Percentiles rank a stretch among this genome's conserved stretches.
phyloP scores from a whole-genome alignment of 1,140 invertebrate genomes.

The Drosophila santomea region DNA sequence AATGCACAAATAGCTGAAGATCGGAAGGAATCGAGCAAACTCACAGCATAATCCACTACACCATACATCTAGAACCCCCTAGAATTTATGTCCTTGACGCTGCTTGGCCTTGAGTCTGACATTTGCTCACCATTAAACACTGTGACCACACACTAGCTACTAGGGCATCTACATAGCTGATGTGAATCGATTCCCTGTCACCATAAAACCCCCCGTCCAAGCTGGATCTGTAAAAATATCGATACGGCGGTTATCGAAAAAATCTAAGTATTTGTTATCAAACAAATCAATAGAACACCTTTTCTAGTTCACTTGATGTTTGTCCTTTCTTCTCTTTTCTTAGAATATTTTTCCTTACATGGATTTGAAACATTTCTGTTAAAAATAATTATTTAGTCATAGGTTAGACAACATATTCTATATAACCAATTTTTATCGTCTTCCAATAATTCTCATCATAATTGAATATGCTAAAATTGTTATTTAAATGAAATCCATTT shows the following conservation, averaged over 20 bases:
- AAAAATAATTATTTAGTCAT: too few species aligned
- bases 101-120: conserved; percentile 66
- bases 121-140: conserved; percentile 48
- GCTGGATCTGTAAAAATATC: conserved; percentile 45
- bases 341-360: too few species aligned
- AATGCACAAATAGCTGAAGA: conserved; percentile 54
- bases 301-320: too few species aligned
- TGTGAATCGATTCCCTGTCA: conserved; percentile 5
- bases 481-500: not conserved
- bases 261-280: too few species aligned
- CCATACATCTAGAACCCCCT: conserved; percentile 37
- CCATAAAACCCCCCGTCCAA: not conserved
- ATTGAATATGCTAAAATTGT: too few species aligned
- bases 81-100: conserved; percentile 36
- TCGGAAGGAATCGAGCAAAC: conserved; percentile 31
- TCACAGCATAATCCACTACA: conserved; percentile 17
- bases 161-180: conserved; percentile 47
- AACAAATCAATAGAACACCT: too few species aligned
- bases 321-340: too few species aligned
- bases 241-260: not conserved
- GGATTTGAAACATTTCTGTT: too few species aligned
- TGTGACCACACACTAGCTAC: conserved; percentile 33
- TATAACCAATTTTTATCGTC: too few species aligned
- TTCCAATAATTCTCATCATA: too few species aligned
- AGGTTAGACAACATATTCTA: too few species aligned